Percentiles rank a stretch among this genome's conserved stretches.
phyloP scores from a whole-genome alignment of 2,888 invertebrate species.

The Elegia similella region DNA sequence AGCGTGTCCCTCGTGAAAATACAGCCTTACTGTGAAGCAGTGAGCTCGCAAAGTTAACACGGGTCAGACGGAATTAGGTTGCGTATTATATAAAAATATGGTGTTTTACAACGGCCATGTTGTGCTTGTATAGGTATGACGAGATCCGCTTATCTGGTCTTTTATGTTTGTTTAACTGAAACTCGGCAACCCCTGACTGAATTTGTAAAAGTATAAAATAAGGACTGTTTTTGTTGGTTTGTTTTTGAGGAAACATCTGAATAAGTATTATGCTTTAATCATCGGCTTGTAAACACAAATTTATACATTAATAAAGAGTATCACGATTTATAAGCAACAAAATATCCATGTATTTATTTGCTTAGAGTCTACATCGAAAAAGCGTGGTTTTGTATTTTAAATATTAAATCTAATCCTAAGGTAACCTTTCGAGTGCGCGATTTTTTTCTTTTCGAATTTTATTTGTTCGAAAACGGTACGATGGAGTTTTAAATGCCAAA shows the following conservation, averaged over 20 bases:
- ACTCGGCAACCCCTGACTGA: not conserved
- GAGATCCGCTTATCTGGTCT: not conserved
- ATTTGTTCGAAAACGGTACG: too few relatives aligned
- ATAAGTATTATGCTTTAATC: not conserved
- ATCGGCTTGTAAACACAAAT: too few relatives aligned
- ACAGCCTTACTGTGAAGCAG: not conserved
- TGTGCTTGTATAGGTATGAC: not conserved
- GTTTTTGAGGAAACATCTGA: not conserved
- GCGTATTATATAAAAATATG: constrained; percentile 15
- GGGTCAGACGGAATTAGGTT: constrained; percentile 18
- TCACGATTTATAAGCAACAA: too few relatives aligned
- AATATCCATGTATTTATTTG: too few relatives aligned
- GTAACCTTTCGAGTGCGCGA: too few relatives aligned
- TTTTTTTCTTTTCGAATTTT: too few relatives aligned
- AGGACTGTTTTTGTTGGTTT: not conserved
- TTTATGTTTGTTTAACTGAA: constrained; percentile 2
- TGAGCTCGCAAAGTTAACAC: constrained; percentile 12
- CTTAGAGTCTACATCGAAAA: too few relatives aligned
- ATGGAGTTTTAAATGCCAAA: too few relatives aligned
- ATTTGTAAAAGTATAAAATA: not conserved
- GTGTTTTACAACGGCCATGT: not conserved
- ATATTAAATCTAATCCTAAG: too few relatives aligned
- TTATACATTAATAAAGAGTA: too few relatives aligned
- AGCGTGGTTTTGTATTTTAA: too few relatives aligned
- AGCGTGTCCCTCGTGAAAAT: not conserved